These are phyloP conservation scores for Enteromius mattozi DNA, from an alignment of 2,797 vertebrate species.

Conservation along the genomic window DNA sequence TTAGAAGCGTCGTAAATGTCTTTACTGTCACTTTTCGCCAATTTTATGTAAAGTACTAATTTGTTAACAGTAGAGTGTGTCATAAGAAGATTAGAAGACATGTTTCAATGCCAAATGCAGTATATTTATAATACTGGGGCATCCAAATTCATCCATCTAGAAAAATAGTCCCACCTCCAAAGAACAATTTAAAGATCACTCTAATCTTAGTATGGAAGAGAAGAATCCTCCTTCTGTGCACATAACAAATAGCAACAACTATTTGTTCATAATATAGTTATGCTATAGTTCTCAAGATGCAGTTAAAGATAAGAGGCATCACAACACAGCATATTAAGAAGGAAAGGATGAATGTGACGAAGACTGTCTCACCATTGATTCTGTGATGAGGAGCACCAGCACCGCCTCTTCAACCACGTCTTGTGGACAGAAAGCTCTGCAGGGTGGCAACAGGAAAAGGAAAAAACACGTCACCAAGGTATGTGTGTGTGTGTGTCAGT, in stretches of 20 bases:
- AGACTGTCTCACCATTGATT: constrained; percentile 92
- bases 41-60: background rate
- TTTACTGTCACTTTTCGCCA: background rate
- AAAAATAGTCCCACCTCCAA: background rate
- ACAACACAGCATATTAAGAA: constrained; percentile 15
- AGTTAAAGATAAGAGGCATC: constrained; percentile 31
- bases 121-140: background rate
- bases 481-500: constrained; percentile 46
- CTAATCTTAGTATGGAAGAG: background rate
- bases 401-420: constrained; percentile 98
- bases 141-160: background rate
- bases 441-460: constrained; percentile 66
- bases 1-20: background rate
- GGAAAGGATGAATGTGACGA: constrained; percentile 15
- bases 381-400: constrained; percentile 93
- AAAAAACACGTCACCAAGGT: constrained; percentile 57
- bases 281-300: background rate
- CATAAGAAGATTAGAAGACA: background rate
- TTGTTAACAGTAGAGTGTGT: background rate
- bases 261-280: background rate
- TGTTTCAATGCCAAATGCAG: background rate
- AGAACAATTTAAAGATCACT: constrained; percentile 2
- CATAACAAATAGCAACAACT: background rate
- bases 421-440: constrained; percentile 94
- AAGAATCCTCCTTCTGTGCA: background rate